These are phyloP conservation scores for Parascotia fuliginaria DNA, from an alignment of 2,888 invertebrate genomes.

Conservation along the genomic window DNA sequence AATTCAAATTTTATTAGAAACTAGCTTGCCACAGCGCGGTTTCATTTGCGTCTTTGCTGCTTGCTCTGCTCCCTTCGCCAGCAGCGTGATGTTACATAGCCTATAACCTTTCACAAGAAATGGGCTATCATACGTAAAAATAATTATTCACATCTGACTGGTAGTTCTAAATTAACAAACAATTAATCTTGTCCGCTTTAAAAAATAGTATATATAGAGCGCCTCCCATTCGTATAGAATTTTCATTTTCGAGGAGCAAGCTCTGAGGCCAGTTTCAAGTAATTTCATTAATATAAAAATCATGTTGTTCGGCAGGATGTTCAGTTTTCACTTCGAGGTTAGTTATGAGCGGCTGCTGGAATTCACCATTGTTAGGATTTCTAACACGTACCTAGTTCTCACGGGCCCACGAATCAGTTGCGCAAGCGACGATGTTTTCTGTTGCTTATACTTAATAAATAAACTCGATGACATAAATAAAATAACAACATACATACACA, in stretches of 20 bases:
- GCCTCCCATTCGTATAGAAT: background rate
- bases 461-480: conserved; percentile 23
- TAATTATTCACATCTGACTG: too few species aligned
- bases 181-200: too few species aligned
- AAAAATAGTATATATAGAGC: too few species aligned
- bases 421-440: conserved; percentile 53
- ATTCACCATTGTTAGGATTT: conserved; percentile 68
- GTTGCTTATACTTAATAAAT: conserved; percentile 41
- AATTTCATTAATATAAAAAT: conserved; percentile 36
- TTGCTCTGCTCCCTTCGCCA: too few species aligned
- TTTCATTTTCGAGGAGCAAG: background rate
- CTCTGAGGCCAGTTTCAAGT: background rate
- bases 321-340: conserved; percentile 48
- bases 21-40: too few species aligned
- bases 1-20: too few species aligned
- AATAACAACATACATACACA: background rate
- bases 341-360: conserved; percentile 48
- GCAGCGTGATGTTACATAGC: too few species aligned
- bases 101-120: too few species aligned
- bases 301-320: conserved; percentile 44
- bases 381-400: conserved; percentile 78
- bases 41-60: too few species aligned
- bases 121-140: too few species aligned
- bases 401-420: conserved; percentile 57
- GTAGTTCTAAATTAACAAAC: too few species aligned